Evolutionary conservation across 2,888 invertebrate species (phyloP).

Genomic region (Cheilosia pagana): DNA sequence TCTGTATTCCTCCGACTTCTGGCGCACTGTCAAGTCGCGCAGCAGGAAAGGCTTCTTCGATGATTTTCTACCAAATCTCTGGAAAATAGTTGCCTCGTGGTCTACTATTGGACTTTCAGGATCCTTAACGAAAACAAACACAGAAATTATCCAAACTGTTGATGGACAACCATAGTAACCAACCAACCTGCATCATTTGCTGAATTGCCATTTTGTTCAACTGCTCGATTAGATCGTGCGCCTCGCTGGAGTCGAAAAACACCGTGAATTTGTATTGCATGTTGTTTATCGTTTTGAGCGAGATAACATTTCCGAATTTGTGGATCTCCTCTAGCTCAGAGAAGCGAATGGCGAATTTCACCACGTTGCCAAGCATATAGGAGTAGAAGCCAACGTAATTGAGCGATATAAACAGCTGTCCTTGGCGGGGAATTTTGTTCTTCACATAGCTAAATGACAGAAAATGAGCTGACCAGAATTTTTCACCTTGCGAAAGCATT

Average conservation of each 20-base stretch:
- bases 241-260: conserved; percentile 94
- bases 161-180: conserved; percentile 23
- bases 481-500: background rate
- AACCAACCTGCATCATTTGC: conserved; percentile 84
- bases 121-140: conserved; percentile 84
- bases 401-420: conserved; percentile 98
- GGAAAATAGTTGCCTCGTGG: conserved; percentile 93
- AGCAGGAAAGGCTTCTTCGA: conserved; percentile 95
- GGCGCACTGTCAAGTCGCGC: conserved; percentile 96
- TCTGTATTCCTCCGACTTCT: conserved; percentile 96
- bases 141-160: conserved; percentile 9
- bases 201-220: conserved; percentile 98
- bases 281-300: conserved; percentile 92
- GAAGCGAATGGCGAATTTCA: conserved; percentile 92
- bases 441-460: conserved; percentile 91
- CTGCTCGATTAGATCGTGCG: conserved; percentile 96
- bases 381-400: conserved; percentile 98
- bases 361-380: conserved; percentile 95
- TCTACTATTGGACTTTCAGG: conserved; percentile 96
- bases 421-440: conserved; percentile 96
- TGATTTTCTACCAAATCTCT: conserved; percentile 93
- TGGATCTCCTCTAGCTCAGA: conserved; percentile 90
- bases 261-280: conserved; percentile 94
- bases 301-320: conserved; percentile 91
- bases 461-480: background rate